phyloP scores from a whole-genome alignment of 2,797 vertebrate species.

The Chiloscyllium punctatum region DNA sequence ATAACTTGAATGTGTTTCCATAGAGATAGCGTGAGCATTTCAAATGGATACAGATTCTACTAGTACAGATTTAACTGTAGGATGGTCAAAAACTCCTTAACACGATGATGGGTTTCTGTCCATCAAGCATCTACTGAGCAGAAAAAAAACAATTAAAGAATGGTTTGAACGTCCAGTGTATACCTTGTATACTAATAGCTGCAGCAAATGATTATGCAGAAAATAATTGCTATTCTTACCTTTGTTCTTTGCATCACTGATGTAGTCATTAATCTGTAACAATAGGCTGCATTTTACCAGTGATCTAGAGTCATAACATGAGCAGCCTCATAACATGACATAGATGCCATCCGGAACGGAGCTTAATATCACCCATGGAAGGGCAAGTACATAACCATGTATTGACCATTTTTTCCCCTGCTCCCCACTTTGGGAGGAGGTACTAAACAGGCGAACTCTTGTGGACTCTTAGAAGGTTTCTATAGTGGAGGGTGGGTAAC shows the following conservation, averaged over 20 bases:
- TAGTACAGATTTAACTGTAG: not conserved
- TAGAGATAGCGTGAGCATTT: not conserved
- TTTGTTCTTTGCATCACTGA: not conserved
- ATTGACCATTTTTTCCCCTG: no score
- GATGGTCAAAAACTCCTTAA: constrained; percentile 1
- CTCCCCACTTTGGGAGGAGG: no score
- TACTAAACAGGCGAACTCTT: no score
- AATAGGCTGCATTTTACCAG: not conserved
- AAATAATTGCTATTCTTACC: not conserved
- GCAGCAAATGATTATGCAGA: not conserved
- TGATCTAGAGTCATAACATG: no score
- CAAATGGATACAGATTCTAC: not conserved
- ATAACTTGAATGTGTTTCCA: not conserved
- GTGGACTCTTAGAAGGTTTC: no score
- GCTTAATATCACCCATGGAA: no score
- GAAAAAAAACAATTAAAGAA: not conserved
- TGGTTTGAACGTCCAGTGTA: not conserved
- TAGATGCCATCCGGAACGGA: no score
- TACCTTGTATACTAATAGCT: not conserved
- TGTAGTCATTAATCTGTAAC: not conserved
- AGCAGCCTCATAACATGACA: no score
- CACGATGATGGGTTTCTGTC: not conserved
- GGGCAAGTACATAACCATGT: no score
- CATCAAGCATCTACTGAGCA: not conserved
- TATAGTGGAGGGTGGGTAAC: no score